phyloP scores from a whole-genome alignment of 1,140 invertebrate species.

The Plectrocnemia conspersa region DNA sequence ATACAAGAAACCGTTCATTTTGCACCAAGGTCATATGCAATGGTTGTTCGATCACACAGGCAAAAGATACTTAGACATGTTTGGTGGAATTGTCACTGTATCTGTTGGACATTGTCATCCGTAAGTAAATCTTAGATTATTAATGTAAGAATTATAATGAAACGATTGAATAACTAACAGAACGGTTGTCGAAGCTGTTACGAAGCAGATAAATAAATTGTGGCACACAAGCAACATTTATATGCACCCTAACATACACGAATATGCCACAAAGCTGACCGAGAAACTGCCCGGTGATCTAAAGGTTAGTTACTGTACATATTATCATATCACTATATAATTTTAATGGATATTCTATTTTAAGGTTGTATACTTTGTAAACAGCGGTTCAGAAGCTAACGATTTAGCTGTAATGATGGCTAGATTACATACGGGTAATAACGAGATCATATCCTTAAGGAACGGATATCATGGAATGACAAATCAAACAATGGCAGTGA shows the following conservation, averaged over 20 bases:
- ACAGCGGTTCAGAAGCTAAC: conserved; percentile 96
- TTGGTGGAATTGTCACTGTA: conserved; percentile 94
- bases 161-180: conserved; percentile 46
- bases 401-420: conserved; percentile 89
- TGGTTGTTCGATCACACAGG: conserved; percentile 88
- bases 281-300: conserved; percentile 78
- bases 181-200: conserved; percentile 71
- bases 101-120: conserved; percentile 98
- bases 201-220: conserved; percentile 73
- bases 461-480: conserved; percentile 90
- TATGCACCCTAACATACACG: conserved; percentile 81
- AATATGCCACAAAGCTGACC: conserved; percentile 81
- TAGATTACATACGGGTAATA: conserved; percentile 74
- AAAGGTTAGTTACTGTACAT: conserved; percentile 56
- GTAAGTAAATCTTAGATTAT: conserved; percentile 57
- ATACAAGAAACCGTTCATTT: conserved; percentile 78
- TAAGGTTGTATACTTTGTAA: conserved; percentile 85
- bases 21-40: conserved; percentile 85
- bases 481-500: conserved; percentile 75
- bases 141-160: neutral
- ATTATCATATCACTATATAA: conserved; percentile 1
- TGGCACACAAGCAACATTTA: conserved; percentile 94
- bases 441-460: conserved; percentile 80
- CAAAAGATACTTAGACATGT: conserved; percentile 87
- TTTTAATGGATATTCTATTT: conserved; percentile 25